phyloP scores from a whole-genome alignment of 2,113 vertebrate species.

The Catharus fuscescens region DNA sequence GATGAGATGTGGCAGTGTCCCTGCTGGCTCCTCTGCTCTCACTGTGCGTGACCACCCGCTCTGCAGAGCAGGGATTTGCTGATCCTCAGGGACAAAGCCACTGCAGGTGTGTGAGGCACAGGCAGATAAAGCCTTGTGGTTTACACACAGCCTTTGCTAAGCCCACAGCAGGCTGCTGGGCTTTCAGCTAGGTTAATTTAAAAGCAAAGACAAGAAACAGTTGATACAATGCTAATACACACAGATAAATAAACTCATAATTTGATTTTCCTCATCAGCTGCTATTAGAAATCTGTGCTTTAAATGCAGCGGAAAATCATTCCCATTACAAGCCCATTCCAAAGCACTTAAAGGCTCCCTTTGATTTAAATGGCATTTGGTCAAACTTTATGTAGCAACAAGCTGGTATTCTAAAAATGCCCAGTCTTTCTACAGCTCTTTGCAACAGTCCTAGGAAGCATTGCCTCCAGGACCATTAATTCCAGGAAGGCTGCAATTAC shows the following conservation, averaged over 20 bases:
- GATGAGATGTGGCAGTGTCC: not conserved
- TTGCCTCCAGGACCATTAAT: constrained; percentile 11
- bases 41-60: fast-evolving
- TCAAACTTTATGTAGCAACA: constrained; percentile 22
- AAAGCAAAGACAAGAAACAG: not conserved
- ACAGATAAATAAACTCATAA: not conserved
- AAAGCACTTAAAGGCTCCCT: not conserved
- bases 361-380: constrained; percentile 34
- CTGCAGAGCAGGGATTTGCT: not conserved
- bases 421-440: not conserved
- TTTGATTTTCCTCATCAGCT: not conserved
- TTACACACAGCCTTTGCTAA: not conserved
- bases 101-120: not conserved
- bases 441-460: not conserved
- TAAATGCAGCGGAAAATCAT: not conserved
- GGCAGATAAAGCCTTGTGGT: not conserved
- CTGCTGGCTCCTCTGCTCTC: not conserved
- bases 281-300: not conserved
- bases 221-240: not conserved
- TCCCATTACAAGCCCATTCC: not conserved
- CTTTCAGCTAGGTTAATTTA: not conserved
- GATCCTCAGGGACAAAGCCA: not conserved
- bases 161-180: not conserved
- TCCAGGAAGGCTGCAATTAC: constrained; percentile 26
- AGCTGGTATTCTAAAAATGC: constrained; percentile 13